Conservation (phyloP, 2,888 invertebrate species). For the Andrena chrysosceles region DNA sequence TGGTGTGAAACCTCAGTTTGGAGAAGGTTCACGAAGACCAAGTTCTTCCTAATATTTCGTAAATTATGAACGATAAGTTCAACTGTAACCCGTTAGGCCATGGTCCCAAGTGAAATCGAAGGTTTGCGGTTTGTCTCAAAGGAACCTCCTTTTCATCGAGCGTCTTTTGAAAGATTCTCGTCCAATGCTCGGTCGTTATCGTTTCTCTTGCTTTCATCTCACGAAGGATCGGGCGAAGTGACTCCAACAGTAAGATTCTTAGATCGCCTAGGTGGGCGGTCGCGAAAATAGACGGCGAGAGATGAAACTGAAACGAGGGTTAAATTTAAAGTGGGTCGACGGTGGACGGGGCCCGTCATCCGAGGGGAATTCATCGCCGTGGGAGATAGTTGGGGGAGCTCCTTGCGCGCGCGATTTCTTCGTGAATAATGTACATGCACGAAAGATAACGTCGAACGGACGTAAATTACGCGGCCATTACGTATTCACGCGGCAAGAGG, state of each 20-base stretch:
- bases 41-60: too few species aligned
- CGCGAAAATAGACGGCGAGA: conserved; percentile 35
- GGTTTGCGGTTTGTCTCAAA: too few species aligned
- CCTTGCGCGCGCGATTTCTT: conserved; percentile 13
- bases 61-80: too few species aligned
- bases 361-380: conserved; percentile 24
- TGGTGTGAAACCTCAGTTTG: too few species aligned
- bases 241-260: not conserved
- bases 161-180: conserved; percentile 10
- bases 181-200: conserved; percentile 37
- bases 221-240: not conserved
- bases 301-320: conserved; percentile 35
- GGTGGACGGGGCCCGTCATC: conserved; percentile 2
- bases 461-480: conserved; percentile 50
- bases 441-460: conserved; percentile 48
- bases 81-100: too few species aligned
- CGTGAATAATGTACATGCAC: conserved; percentile 40
- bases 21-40: too few species aligned
- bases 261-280: conserved; percentile 2
- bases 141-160: not conserved
- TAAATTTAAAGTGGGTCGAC: conserved; percentile 45
- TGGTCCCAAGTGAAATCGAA: too few species aligned
- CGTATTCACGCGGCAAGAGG: conserved; percentile 41
- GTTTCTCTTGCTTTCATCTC: conserved; percentile 10
- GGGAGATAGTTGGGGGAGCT: conserved; percentile 12